Conservation (phyloP, 64 coral and sea anemone genomes). For the Montipora sp. region DNA sequence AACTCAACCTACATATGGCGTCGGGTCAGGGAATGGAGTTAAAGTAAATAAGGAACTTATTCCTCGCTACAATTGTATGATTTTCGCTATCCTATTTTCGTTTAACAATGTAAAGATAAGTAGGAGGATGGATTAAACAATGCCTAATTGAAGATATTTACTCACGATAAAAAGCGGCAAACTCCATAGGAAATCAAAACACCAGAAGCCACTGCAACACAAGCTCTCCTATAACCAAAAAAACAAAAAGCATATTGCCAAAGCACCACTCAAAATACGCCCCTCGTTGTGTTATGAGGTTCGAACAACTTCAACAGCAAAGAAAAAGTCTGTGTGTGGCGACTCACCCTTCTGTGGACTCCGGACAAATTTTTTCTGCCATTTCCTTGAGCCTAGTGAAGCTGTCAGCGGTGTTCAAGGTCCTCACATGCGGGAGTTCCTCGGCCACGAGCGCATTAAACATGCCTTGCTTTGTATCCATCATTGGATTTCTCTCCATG, state of each 20-base stretch:
- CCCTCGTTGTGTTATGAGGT: too few relatives aligned
- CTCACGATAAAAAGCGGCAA: conserved; percentile 34
- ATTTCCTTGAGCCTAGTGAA: conserved; percentile 6
- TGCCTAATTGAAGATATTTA: neutral
- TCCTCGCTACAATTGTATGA: too few relatives aligned
- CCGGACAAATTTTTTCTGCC: neutral
- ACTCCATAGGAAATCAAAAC: conserved; percentile 29
- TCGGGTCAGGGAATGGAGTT: too few relatives aligned
- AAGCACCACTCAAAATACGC: neutral
- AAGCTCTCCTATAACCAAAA: conserved; percentile 22
- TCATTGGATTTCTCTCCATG: neutral
- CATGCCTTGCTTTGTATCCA: neutral
- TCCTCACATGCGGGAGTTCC: neutral
- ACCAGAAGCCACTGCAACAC: conserved; percentile 19
- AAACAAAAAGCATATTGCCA: neutral
- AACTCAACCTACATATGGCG: too few relatives aligned
- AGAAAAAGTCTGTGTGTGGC: too few relatives aligned
- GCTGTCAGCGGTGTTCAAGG: conserved; percentile 3
- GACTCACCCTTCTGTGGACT: conserved; percentile 19
- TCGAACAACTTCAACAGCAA: too few relatives aligned
- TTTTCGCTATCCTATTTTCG: too few relatives aligned
- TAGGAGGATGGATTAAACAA: neutral
- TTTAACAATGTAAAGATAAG: too few relatives aligned
- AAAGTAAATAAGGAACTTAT: too few relatives aligned
- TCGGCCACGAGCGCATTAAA: neutral